These are phyloP conservation scores for Tetanocera ferruginea DNA, from an alignment of 2,888 invertebrate genomes.

Conservation along the genomic window DNA sequence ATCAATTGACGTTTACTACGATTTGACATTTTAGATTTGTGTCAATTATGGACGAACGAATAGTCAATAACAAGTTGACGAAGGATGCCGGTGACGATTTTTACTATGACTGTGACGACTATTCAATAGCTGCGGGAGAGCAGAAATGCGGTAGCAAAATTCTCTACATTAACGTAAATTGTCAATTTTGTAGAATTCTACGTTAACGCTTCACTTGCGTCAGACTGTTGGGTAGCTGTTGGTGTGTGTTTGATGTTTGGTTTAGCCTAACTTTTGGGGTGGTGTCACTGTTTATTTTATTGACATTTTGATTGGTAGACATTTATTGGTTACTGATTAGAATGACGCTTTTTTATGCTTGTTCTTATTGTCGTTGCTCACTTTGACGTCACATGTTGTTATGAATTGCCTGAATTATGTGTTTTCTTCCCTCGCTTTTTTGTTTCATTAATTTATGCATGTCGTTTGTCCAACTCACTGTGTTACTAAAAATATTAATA, in stretches of 20 bases:
- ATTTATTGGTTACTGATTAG: slow-evolving; percentile 31
- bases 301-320: slow-evolving; percentile 20
- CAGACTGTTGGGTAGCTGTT: background rate
- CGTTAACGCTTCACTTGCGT: background rate
- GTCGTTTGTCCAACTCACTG: background rate
- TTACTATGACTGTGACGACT: background rate
- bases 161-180: slow-evolving; percentile 18
- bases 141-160: background rate
- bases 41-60: slow-evolving; percentile 34
- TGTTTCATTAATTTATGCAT: background rate
- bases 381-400: background rate
- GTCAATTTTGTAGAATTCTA: background rate
- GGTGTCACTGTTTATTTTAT: background rate
- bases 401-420: background rate
- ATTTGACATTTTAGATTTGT: slow-evolving; percentile 43
- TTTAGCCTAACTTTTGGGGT: background rate
- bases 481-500: no score
- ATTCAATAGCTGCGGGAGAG: no score
- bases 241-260: background rate
- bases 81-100: background rate
- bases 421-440: background rate
- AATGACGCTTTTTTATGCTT: background rate
- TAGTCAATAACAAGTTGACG: background rate
- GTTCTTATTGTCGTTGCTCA: background rate
- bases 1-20: slow-evolving; percentile 39